A percentile compares a stretch with the other conserved stretches of the same genome.
phyloP scores from a whole-genome alignment of 2,888 invertebrate species.

The Coremacera marginata region DNA sequence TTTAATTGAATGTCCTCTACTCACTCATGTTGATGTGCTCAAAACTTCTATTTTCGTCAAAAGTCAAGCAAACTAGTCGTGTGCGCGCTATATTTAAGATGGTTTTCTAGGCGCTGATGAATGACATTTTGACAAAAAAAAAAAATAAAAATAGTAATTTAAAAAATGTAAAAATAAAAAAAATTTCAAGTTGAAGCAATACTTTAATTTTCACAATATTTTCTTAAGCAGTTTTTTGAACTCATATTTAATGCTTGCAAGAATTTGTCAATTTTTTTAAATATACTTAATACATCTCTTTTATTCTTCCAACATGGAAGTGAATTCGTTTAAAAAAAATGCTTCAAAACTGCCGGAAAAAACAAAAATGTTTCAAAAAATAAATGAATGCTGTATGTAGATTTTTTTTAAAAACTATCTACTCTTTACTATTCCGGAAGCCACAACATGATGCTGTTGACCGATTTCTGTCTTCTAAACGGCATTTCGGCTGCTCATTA shows the following conservation, averaged over 20 bases:
- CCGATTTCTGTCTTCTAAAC: conserved; percentile 6
- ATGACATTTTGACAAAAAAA: conserved; percentile 4
- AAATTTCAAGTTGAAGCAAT: neutral
- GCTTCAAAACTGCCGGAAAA: neutral
- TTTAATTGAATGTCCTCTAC: neutral
- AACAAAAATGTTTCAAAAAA: neutral
- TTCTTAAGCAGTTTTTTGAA: no score
- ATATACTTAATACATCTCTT: no score
- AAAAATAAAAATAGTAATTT: neutral
- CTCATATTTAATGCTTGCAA: no score
- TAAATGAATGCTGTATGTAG: neutral
- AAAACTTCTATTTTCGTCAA: conserved; percentile 52
- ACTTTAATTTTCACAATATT: neutral
- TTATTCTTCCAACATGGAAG: no score
- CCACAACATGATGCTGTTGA: conserved; percentile 17
- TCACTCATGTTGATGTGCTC: conserved; percentile 1
- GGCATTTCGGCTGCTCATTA: neutral
- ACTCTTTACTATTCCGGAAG: conserved; percentile 4
- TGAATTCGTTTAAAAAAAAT: neutral
- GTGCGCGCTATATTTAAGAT: conserved; percentile 53
- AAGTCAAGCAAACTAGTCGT: conserved; percentile 50
- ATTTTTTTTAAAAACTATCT: neutral
- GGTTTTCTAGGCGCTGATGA: conserved; percentile 42
- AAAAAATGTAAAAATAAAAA: neutral
- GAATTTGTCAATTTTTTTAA: no score